These are phyloP conservation scores for Ormyrus pomaceus DNA, from an alignment of 2,888 invertebrate genomes.

Conservation along the genomic window DNA sequence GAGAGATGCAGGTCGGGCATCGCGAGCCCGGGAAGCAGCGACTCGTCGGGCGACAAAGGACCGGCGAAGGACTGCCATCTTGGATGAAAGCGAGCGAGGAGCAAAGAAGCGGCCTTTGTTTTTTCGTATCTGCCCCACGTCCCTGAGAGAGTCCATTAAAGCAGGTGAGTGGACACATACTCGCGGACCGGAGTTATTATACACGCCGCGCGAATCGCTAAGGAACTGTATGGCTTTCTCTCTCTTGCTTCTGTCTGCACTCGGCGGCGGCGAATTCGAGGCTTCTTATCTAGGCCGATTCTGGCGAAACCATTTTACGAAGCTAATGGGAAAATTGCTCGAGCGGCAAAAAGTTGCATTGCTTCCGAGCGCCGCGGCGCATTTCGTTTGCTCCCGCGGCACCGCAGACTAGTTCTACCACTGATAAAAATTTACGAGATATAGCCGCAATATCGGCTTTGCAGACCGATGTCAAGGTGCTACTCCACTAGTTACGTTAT, in stretches of 20 bases:
- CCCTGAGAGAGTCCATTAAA: constrained; percentile 13
- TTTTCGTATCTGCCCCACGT: not conserved
- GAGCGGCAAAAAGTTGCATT: not conserved
- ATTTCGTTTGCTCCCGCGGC: too few species aligned
- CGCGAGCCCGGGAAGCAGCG: constrained; percentile 12
- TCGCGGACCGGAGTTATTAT: not conserved
- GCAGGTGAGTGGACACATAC: constrained; percentile 27
- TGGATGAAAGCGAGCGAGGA: not conserved
- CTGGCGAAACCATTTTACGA: constrained; percentile 19
- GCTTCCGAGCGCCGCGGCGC: too few species aligned
- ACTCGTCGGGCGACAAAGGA: not conserved
- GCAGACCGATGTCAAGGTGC: too few species aligned
- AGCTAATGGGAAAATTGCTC: constrained; percentile 20
- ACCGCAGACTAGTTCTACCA: too few species aligned
- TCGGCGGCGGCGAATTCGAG: not conserved
- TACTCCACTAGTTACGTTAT: too few species aligned
- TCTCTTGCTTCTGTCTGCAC: too few species aligned
- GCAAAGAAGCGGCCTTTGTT: not conserved
- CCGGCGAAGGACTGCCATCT: not conserved
- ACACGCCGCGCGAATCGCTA: too few species aligned
- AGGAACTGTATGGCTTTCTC: too few species aligned
- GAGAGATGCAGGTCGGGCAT: constrained; percentile 31
- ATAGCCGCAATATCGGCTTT: too few species aligned
- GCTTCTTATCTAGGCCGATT: constrained; percentile 24
- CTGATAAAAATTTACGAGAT: too few species aligned